Evolutionary conservation across 2,113 vertebrate genomes (phyloP).

Genomic region (Hyperopisus bebe): DNA sequence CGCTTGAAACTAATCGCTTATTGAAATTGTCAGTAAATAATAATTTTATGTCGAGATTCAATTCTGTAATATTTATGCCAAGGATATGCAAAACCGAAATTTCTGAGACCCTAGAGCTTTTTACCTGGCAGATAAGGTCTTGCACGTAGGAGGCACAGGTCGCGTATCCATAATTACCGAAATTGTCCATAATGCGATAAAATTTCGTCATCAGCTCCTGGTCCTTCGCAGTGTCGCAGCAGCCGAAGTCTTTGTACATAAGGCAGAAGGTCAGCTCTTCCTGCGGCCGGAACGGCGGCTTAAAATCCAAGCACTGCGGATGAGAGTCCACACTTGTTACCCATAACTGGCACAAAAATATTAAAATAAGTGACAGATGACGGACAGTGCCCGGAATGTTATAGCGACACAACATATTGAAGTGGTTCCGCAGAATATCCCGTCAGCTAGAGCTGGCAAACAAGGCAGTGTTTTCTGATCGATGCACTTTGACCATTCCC

Average conservation of each 20-base stretch:
- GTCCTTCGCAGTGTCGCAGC: constrained; percentile 74
- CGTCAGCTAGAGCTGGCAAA: constrained; percentile 7
- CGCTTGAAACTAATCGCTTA: not conserved
- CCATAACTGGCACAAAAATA: constrained; percentile 25
- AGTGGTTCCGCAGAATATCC: not conserved
- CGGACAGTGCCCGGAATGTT: not conserved
- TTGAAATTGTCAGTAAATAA: not conserved
- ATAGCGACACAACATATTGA: constrained; percentile 32
- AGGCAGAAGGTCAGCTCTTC: constrained; percentile 73
- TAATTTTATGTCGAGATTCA: not conserved
- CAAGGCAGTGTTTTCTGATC: not conserved
- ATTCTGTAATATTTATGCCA: not conserved
- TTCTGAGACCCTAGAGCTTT: not conserved
- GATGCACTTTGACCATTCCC: constrained; percentile 50
- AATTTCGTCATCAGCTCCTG: constrained; percentile 67
- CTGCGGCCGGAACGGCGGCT: constrained; percentile 80
- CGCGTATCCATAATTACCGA: constrained; percentile 57
- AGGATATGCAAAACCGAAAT: not conserved
- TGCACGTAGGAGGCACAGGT: constrained; percentile 73
- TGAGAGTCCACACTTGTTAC: constrained; percentile 52
- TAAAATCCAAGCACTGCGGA: constrained; percentile 93
- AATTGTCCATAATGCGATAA: constrained; percentile 61
- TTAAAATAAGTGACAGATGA: not conserved
- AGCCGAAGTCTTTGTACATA: constrained; percentile 82
- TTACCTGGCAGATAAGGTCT: constrained; percentile 88